A percentile compares a stretch with the other conserved stretches of the same genome.
Evolutionary conservation across 2,113 vertebrate genomes (phyloP).

Genomic region (Ellobius talpinus): DNA sequence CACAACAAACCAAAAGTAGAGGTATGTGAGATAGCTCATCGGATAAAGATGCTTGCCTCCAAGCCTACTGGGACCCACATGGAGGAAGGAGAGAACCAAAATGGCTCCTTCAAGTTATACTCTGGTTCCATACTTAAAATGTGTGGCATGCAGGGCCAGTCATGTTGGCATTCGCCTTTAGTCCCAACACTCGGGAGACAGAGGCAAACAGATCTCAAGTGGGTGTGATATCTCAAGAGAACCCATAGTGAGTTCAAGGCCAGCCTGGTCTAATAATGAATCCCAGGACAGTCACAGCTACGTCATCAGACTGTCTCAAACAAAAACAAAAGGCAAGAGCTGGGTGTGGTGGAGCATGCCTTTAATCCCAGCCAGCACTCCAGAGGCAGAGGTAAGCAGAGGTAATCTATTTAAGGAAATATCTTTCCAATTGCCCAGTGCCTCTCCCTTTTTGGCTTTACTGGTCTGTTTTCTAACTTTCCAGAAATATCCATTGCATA

Average conservation of each 20-base stretch:
- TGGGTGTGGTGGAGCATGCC: too few relatives aligned
- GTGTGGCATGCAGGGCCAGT: neutral
- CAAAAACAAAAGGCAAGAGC: neutral
- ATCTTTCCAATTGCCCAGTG: neutral
- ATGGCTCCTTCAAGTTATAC: neutral
- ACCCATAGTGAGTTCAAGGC: neutral
- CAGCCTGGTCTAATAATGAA: neutral
- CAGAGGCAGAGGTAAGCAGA: too few relatives aligned
- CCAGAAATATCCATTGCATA: neutral
- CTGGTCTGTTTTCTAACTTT: conserved; percentile 19
- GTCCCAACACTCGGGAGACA: neutral
- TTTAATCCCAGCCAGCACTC: too few relatives aligned
- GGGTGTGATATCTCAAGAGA: neutral
- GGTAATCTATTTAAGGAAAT: neutral
- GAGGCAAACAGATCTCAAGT: neutral
- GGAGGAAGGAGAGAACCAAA: neutral
- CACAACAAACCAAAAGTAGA: too few relatives aligned
- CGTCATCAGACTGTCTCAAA: neutral
- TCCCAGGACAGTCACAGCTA: neutral
- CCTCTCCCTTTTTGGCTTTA: neutral
- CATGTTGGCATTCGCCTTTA: neutral
- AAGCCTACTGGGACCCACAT: neutral
- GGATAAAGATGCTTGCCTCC: neutral
- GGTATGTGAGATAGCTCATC: neutral
- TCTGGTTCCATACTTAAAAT: neutral